Evolutionary conservation across 2,113 vertebrate species (phyloP), one percentile per base, ranked within the genome.

Genomic region (Nematolebias whitei): DNA sequence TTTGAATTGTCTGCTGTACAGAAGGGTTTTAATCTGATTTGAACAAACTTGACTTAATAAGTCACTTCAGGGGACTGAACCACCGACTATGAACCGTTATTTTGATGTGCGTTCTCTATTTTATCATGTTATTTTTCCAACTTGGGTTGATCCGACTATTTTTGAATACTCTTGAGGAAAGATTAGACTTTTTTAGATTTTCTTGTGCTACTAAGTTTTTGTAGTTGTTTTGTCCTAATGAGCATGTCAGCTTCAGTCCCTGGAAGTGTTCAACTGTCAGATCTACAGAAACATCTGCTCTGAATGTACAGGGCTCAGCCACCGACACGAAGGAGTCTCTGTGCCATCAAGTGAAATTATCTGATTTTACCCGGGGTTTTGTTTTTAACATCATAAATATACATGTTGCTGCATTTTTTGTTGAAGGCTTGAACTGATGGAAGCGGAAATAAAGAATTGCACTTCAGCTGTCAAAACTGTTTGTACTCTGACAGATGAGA

Each of bases 131-230:
- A 4, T 74, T 41, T 73, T 54, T 41, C 51, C 71, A 45, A 12
- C 16, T 13, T 85, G 71, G 50, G 75, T 85, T 80, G 65, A 35
- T n/a, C 74, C 78, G 78, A 57, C 61, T 75, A 56, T 39, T 82
- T 74, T 78, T 81, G 68, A 87, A 87, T 86, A 83, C 85, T 89
- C 80, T 90, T 86, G 1, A 75, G 5, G 51, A 73, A 63, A 44
- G 63, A 14, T 45, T 41, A 77, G 29, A 58, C 60, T 38, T 62
- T 35, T 74, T 78, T 84, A 59, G 67, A 72, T 71, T 76, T 76
- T 54, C 38, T 49, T 72, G 63, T 74, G 43, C 76, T 66, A 19
- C 24, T 80, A 71, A 51, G 54, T 45, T 47, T 78, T 11, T 1
- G 61, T 32, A 54, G 52, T 20, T 39, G 11, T 20, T 32, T 20